Conservation (phyloP, 2,888 invertebrate species). For the Gortyna flavago region DNA sequence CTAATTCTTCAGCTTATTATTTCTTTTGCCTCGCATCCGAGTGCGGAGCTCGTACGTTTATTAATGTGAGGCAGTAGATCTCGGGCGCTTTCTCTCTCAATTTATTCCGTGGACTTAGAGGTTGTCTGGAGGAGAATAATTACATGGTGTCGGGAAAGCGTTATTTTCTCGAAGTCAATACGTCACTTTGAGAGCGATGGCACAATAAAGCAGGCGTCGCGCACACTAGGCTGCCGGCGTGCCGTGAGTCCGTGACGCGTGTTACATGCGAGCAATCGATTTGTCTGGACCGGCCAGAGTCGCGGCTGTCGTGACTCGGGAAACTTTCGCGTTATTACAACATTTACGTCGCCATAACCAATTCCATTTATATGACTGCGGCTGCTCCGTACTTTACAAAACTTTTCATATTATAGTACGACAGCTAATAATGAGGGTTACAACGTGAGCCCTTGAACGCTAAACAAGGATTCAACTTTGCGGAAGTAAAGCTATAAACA, state of each 20-base stretch:
- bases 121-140: constrained; percentile 70
- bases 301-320: constrained; percentile 80
- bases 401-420: constrained; percentile 77
- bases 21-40: constrained; percentile 65
- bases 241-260: constrained; percentile 69
- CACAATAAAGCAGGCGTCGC: constrained; percentile 76
- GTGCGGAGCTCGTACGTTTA: constrained; percentile 64
- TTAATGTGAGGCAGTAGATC: constrained; percentile 67
- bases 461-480: constrained; percentile 73
- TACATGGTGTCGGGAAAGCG: constrained; percentile 60
- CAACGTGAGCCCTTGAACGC: constrained; percentile 74
- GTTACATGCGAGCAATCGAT: constrained; percentile 84
- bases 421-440: constrained; percentile 76
- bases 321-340: constrained; percentile 81
- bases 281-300: constrained; percentile 81
- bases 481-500: constrained; percentile 72
- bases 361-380: constrained; percentile 77
- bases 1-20: constrained; percentile 72
- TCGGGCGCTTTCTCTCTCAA: constrained; percentile 60
- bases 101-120: constrained; percentile 66
- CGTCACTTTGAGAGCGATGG: constrained; percentile 69
- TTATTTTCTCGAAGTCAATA: constrained; percentile 73
- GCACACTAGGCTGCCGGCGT: constrained; percentile 80
- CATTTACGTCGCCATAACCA: constrained; percentile 81
- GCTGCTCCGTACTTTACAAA: constrained; percentile 71